Percentiles rank a stretch among this genome's conserved stretches.
Conservation (phyloP, 2,113 vertebrate species). For the Brachyistius frenatus region DNA sequence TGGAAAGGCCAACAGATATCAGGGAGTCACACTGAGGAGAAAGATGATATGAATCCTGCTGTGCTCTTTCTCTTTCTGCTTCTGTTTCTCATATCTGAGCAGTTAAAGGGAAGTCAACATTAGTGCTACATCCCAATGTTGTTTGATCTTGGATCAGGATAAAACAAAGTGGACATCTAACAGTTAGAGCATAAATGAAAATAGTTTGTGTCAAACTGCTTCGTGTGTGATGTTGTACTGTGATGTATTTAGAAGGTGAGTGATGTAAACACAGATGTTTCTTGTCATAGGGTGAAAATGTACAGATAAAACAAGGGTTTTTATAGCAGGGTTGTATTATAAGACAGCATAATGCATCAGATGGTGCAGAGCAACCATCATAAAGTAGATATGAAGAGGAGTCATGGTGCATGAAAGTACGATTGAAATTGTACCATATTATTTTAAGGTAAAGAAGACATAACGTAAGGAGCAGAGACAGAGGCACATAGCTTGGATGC, state of each 20-base stretch:
- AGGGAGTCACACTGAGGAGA: slow-evolving; percentile 56
- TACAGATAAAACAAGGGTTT: too few relatives aligned
- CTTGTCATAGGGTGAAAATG: too few relatives aligned
- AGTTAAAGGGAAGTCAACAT: slow-evolving; percentile 19
- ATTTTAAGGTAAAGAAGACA: not conserved
- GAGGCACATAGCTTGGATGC: not conserved
- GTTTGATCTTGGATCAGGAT: slow-evolving; percentile 27
- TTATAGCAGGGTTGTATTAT: too few relatives aligned
- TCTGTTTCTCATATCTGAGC: slow-evolving; percentile 26
- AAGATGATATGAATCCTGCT: slow-evolving; percentile 62
- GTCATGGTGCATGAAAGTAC: not conserved
- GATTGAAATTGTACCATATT: not conserved
- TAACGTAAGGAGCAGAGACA: not conserved
- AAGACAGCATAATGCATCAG: too few relatives aligned
- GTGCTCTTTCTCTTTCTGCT: slow-evolving; percentile 1
- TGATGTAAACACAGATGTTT: not conserved
- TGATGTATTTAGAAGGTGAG: not conserved
- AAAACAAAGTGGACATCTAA: slow-evolving; percentile 25
- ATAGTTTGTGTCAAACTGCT: slow-evolving; percentile 2
- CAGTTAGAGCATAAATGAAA: slow-evolving; percentile 12
- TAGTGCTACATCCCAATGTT: slow-evolving; percentile 19
- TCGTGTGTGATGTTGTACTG: not conserved
- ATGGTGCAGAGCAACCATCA: too few relatives aligned
- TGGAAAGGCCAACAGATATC: slow-evolving; percentile 60
- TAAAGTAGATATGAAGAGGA: not conserved